Percentiles rank a stretch among this genome's conserved stretches.
Conservation (phyloP, 2,113 vertebrate species). For the Pyrgilauda ruficollis region DNA sequence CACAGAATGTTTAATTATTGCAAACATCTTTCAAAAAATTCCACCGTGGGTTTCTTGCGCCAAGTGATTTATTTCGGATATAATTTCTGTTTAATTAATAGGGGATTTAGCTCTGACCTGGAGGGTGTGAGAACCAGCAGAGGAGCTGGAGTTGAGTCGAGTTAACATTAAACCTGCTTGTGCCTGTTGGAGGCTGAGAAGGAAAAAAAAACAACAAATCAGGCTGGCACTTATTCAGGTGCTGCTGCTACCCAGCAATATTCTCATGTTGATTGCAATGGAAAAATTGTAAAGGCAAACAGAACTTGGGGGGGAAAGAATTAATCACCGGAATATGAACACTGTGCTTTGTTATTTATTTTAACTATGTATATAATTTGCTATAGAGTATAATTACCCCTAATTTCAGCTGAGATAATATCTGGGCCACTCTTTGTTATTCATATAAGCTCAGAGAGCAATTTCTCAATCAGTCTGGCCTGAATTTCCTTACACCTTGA, state of each 20-base stretch:
- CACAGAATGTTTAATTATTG: slow-evolving; percentile 78
- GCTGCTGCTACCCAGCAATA: not conserved
- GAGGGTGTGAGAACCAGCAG: slow-evolving; percentile 73
- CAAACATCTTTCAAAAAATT: slow-evolving; percentile 75
- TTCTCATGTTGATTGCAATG: slow-evolving; percentile 29
- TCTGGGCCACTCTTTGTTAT: slow-evolving; percentile 14
- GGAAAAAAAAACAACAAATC: not conserved
- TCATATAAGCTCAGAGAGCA: slow-evolving; percentile 30
- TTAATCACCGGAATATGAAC: slow-evolving; percentile 36
- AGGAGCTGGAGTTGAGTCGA: slow-evolving; percentile 51
- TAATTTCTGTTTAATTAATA: slow-evolving; percentile 84
- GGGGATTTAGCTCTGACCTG: slow-evolving; percentile 75
- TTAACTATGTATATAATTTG: slow-evolving; percentile 51
- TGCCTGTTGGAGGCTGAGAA: slow-evolving; percentile 51
- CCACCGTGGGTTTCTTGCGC: slow-evolving; percentile 69
- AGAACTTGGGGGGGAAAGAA: not conserved
- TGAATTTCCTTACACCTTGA: slow-evolving; percentile 51
- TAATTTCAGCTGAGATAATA: slow-evolving; percentile 46
- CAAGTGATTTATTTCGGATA: slow-evolving; percentile 76
- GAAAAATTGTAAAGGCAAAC: slow-evolving; percentile 55
- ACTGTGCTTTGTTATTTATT: slow-evolving; percentile 40
- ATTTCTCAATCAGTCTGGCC: slow-evolving; percentile 28
- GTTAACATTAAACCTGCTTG: slow-evolving; percentile 61
- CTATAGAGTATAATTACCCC: slow-evolving; percentile 48
- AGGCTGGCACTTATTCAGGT: slow-evolving; percentile 23